Evolutionary conservation across 1,140 invertebrate species (phyloP).

Genomic region (Platorchestia sp.): DNA sequence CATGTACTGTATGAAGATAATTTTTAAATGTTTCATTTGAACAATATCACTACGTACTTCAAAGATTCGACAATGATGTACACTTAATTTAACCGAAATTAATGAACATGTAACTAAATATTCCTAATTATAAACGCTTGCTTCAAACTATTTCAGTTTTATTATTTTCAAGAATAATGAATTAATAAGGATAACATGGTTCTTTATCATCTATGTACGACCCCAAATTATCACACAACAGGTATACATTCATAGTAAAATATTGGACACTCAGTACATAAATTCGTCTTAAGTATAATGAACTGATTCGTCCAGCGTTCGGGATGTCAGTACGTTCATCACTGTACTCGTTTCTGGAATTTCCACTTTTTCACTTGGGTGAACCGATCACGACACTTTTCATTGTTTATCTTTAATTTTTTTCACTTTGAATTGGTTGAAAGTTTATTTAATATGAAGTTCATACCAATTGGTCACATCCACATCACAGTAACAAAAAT

Average conservation of each 20-base stretch:
- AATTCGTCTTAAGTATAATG: neutral
- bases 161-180: too few species aligned
- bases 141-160: too few species aligned
- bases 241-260: neutral
- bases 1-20: too few species aligned
- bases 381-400: neutral
- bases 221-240: neutral
- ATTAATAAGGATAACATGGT: too few species aligned
- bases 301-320: neutral
- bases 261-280: neutral
- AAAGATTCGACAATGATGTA: too few species aligned
- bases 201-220: neutral
- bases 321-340: neutral
- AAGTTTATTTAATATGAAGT: neutral
- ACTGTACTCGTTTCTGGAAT: neutral
- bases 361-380: neutral
- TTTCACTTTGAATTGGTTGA: neutral
- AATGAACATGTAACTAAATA: too few species aligned
- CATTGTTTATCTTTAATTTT: neutral
- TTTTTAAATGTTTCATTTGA: too few species aligned
- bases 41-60: too few species aligned
- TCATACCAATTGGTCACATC: neutral
- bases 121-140: too few species aligned
- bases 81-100: too few species aligned
- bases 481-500: neutral